Evolutionary conservation across 1,140 invertebrate genomes (phyloP).

Genomic region (Pectinophora gossypiella): DNA sequence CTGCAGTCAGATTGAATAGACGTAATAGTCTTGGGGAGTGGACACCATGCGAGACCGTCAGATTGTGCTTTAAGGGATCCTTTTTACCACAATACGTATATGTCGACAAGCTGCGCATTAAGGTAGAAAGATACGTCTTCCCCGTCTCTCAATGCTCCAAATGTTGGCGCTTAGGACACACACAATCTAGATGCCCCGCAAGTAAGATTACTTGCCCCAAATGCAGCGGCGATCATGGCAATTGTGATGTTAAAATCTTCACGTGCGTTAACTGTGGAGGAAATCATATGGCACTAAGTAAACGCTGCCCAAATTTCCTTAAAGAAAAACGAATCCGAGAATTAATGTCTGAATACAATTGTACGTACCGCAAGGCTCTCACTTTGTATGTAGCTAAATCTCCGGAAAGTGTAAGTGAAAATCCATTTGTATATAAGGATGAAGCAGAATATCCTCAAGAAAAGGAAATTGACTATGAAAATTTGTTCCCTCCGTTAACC

Average conservation of each 20-base stretch:
- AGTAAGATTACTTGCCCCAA: conserved; percentile 6
- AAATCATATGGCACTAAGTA: conserved; percentile 2
- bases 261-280: conserved; percentile 5
- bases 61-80: not conserved
- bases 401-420: too few relatives aligned
- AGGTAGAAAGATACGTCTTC: not conserved
- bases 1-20: not conserved
- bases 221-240: conserved; percentile 1
- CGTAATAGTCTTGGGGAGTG: not conserved
- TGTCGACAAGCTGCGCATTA: not conserved
- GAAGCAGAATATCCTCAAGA: too few relatives aligned
- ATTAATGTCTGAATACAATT: conserved; percentile 1
- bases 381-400: not conserved
- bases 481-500: too few relatives aligned
- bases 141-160: not conserved
- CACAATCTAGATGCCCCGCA: not conserved
- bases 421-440: not conserved
- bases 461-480: too few relatives aligned
- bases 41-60: not conserved
- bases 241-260: not conserved
- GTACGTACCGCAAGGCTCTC: not conserved
- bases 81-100: not conserved
- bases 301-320: not conserved
- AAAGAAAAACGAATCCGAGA: conserved; percentile 2
- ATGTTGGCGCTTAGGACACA: conserved; percentile 3